Conservation (phyloP, 2,888 invertebrate species). For the Trachelus tabidus region DNA sequence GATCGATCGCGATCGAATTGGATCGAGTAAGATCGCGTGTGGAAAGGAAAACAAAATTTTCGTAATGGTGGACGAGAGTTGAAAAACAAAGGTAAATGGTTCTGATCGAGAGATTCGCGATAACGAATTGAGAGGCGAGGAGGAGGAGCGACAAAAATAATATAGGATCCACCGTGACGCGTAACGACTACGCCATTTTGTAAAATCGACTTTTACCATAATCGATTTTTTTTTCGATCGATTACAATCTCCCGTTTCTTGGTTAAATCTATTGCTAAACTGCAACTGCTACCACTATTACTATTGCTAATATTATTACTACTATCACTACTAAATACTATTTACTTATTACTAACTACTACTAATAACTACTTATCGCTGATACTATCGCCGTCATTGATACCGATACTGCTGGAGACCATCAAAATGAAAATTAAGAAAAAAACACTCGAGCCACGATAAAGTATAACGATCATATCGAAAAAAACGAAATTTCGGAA, state of each 20-base stretch:
- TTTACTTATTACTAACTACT: neutral
- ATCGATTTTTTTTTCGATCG: neutral
- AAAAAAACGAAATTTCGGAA: slow-evolving; percentile 19
- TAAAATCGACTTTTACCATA: slow-evolving; percentile 8
- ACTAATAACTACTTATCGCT: neutral
- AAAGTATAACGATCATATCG: slow-evolving; percentile 26
- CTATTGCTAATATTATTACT: neutral
- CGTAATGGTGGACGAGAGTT: slow-evolving; percentile 11
- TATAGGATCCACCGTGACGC: slow-evolving; percentile 39
- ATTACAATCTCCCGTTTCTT: neutral
- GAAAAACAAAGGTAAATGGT: neutral
- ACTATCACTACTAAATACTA: neutral
- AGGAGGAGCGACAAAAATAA: slow-evolving; percentile 12
- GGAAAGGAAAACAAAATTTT: neutral
- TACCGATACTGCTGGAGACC: neutral
- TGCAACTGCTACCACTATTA: neutral
- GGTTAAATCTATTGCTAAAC: neutral
- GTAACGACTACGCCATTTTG: slow-evolving; percentile 59
- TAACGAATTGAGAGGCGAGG: neutral
- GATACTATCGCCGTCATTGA: neutral
- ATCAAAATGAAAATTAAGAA: neutral
- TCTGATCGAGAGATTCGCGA: neutral
- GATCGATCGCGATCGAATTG: neutral
- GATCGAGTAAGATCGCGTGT: too few species aligned
- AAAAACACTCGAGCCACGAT: slow-evolving; percentile 17